Evolutionary conservation across 2,113 vertebrate genomes (phyloP).

Genomic region (Rhinogobius similis): DNA sequence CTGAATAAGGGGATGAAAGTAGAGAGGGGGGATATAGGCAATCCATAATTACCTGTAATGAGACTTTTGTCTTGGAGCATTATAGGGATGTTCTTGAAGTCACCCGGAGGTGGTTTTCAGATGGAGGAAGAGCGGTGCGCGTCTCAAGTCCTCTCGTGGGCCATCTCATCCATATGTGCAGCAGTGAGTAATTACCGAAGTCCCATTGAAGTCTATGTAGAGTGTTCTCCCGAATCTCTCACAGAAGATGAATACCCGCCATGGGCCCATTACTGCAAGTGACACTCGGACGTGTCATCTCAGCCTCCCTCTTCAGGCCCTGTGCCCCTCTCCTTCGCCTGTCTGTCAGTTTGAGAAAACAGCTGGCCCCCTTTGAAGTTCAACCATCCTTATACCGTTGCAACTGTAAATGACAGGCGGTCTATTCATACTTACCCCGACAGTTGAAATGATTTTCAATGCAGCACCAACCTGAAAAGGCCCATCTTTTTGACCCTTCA

Average conservation of each 20-base stretch:
- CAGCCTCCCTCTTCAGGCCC: constrained; percentile 74
- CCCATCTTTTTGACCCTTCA: constrained; percentile 32
- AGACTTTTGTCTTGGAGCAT: constrained; percentile 93
- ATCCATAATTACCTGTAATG: constrained; percentile 93
- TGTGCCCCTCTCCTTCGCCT: constrained; percentile 73
- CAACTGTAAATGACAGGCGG: constrained; percentile 74
- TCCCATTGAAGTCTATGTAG: constrained; percentile 95
- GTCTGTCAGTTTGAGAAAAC: constrained; percentile 77
- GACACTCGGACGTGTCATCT: constrained; percentile 75
- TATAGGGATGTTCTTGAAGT: constrained; percentile 92
- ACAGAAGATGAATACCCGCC: constrained; percentile 73
- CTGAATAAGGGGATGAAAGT: constrained; percentile 86
- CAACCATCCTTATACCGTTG: constrained; percentile 81
- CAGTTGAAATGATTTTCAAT: constrained; percentile 56
- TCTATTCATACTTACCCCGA: constrained; percentile 52
- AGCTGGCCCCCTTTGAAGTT: constrained; percentile 88
- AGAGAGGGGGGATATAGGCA: constrained; percentile 79
- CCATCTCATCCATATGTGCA: constrained; percentile 82
- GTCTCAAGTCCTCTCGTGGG: constrained; percentile 79
- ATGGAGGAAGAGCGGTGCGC: constrained; percentile 74
- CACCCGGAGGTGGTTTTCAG: constrained; percentile 80
- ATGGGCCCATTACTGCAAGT: constrained; percentile 85
- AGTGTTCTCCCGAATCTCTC: constrained; percentile 50
- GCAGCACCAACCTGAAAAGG: constrained; percentile 54
- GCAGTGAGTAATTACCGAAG: constrained; percentile 97